A percentile compares a stretch with the other conserved stretches of the same genome.
phyloP scores from a whole-genome alignment of 2,797 vertebrate species.

The Acrossocheilus fasciatus region DNA sequence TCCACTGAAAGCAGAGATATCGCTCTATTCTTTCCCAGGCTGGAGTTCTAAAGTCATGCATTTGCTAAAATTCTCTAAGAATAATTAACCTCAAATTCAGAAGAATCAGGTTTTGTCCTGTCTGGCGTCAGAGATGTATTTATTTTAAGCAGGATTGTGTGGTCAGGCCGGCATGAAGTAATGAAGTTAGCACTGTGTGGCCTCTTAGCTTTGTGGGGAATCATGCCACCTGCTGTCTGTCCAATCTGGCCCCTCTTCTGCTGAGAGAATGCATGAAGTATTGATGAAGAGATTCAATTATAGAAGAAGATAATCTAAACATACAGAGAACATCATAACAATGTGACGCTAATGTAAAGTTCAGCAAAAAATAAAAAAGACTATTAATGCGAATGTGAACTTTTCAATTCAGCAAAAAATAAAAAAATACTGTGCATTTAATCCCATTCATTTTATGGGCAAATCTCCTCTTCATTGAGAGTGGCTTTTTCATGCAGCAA shows the following conservation, averaged over 20 bases:
- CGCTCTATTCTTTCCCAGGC: neutral
- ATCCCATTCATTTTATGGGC: slow-evolving; percentile 28
- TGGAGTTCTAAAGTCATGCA: neutral
- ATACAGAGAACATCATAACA: neutral
- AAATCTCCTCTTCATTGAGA: slow-evolving; percentile 25
- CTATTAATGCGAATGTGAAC: neutral
- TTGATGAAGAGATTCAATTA: slow-evolving; percentile 29
- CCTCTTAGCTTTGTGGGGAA: slow-evolving; percentile 25
- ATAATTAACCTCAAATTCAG: neutral
- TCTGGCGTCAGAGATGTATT: slow-evolving; percentile 30
- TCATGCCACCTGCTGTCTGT: slow-evolving; percentile 37
- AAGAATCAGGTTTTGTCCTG: slow-evolving; percentile 8
- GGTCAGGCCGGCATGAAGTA: slow-evolving; percentile 19
- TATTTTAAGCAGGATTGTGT: slow-evolving; percentile 30
- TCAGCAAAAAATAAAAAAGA: neutral
- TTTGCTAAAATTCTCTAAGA: neutral
- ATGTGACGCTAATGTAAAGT: neutral
- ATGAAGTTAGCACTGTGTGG: slow-evolving; percentile 23
- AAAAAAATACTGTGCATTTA: neutral
- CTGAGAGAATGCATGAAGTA: slow-evolving; percentile 10
- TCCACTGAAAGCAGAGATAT: neutral
- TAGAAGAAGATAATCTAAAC: slow-evolving; percentile 20
- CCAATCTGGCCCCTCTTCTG: slow-evolving; percentile 31
- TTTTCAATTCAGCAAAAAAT: neutral
- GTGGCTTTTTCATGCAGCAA: slow-evolving; percentile 38